phyloP scores from a whole-genome alignment of 2,888 invertebrate species.

The Caenorhabditis macrosperma region DNA sequence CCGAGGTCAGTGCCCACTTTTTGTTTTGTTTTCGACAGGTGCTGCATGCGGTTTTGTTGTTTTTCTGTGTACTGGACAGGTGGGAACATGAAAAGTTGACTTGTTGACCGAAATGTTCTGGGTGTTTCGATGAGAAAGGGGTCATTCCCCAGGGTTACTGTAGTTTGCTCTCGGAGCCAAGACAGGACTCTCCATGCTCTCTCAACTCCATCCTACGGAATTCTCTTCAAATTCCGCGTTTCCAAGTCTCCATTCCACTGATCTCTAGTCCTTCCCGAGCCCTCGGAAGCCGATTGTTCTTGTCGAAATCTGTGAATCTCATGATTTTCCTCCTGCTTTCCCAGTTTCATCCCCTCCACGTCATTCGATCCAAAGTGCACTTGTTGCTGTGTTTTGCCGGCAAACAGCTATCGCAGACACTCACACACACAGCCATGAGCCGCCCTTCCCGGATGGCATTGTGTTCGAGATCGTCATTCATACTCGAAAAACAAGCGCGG shows the following conservation, averaged over 20 bases:
- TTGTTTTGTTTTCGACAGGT: constrained; percentile 18
- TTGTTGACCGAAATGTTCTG: no score
- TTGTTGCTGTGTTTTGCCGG: background rate
- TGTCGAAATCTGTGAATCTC: no score
- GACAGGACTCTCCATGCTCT: no score
- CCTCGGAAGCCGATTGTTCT: no score
- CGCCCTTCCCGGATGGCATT: constrained; percentile 15
- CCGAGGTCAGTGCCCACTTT: constrained; percentile 34
- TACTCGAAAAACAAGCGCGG: background rate
- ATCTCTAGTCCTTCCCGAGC: no score
- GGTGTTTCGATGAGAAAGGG: no score
- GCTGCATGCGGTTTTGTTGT: constrained; percentile 23
- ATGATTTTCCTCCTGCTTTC: background rate
- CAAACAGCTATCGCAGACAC: background rate
- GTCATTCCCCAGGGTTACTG: no score
- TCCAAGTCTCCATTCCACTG: no score
- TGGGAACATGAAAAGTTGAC: background rate
- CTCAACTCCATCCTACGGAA: no score
- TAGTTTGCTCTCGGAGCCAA: no score
- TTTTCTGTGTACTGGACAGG: background rate
- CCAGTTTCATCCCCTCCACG: background rate
- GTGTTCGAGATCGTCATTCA: background rate
- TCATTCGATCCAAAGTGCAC: constrained; percentile 6
- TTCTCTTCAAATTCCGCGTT: no score
- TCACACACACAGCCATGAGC: background rate